Evolutionary conservation across 1,140 invertebrate species (phyloP), one percentile per base, ranked within the genome.

Genomic region (Anadara kagoshimensis): DNA sequence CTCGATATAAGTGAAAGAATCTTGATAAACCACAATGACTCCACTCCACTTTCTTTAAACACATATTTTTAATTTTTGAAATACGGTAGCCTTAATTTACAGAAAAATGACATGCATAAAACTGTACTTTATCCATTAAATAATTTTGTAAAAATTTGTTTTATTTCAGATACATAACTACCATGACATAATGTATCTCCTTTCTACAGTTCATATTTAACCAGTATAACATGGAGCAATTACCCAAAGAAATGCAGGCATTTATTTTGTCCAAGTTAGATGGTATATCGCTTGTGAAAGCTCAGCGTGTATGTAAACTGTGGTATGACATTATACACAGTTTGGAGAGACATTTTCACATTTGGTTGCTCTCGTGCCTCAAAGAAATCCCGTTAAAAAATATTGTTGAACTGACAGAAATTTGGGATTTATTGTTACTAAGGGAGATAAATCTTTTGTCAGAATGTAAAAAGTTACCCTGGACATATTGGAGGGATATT

Each of bases 261-360:
- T 73, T 62, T 65, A 75, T 80, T n/a, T 57, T 80, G 14, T 70
- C 63, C 58, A 75, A 71, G 51, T 56, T 77, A 36, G 78, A 80
- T 70, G 78, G 78, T 8, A 36, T 41, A 26, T 69, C 75, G 47
- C 53, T 80, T 22, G 53, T 49, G 8, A 62, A 44, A 11, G 75
- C 61, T n/a, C 47, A 68, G 18, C 49, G 63, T 26, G 64, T 73
- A 16, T 77, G 75, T 53, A 66, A 47, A 59, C 49, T 67, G 44
- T 80, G 78, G 78, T 47, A 64, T 5, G 56, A 66, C 18, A 59
- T 73, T 47, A 51, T 80, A 3, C 43, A 59, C 20, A 61, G 53
- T 44, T 54, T 80, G 16, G 69, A 72, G 22, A 57, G 36, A 14
- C 49, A 53, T 47, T 69, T 75, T 53, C 58, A 73, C 45, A 66